Evolutionary conservation across 2,888 invertebrate species (phyloP).

Genomic region (Philereme transversata): DNA sequence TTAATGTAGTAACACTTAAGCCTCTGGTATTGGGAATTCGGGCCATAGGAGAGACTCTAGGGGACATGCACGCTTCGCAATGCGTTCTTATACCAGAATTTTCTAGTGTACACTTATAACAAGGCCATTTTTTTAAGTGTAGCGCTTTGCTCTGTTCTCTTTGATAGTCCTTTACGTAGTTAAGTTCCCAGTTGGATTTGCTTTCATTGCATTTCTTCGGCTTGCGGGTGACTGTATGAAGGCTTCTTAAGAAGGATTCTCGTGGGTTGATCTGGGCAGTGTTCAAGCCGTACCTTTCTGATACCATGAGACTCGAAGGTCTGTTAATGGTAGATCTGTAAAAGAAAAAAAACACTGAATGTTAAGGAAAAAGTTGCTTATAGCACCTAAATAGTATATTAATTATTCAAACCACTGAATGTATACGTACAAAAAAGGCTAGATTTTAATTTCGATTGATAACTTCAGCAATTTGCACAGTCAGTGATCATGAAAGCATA

Average conservation of each 20-base stretch:
- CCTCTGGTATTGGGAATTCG: conserved; percentile 72
- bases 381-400: too few species aligned
- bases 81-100: conserved; percentile 86
- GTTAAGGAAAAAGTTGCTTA: too few species aligned
- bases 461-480: too few species aligned
- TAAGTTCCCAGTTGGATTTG: conserved; percentile 78
- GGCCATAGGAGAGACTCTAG: conserved; percentile 75
- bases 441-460: too few species aligned
- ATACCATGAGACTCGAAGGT: conserved; percentile 85
- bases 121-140: conserved; percentile 86
- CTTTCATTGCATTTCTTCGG: conserved; percentile 75
- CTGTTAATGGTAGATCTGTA: conserved; percentile 71
- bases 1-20: conserved; percentile 74
- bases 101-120: conserved; percentile 89
- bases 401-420: too few species aligned
- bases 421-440: too few species aligned
- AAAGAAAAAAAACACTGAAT: neutral
- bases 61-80: conserved; percentile 91
- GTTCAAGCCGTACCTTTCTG: conserved; percentile 71
- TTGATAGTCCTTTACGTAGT: conserved; percentile 77
- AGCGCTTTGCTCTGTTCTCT: conserved; percentile 70
- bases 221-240: conserved; percentile 76
- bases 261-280: conserved; percentile 61
- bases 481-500: too few species aligned
- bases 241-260: conserved; percentile 72